Base-by-base conservation (phyloP, 1,140 invertebrate species). In the Formica selysi region DNA sequence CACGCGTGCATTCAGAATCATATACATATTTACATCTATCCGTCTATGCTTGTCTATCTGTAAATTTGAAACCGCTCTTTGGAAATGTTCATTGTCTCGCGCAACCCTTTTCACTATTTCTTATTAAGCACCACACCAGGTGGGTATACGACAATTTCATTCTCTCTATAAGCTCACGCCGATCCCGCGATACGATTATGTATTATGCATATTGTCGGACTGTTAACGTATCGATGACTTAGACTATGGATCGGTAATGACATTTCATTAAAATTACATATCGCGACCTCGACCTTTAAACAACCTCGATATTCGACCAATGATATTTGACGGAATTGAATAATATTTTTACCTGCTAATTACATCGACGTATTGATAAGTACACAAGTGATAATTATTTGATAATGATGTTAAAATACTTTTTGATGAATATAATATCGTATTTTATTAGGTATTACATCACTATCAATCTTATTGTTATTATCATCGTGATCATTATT, bases 261-360 rank as follows among this genome's bases (percentile, higher is more conserved):
- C 54, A 73, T 81, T 81, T 73, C 19, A 38, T 80, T 57, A 68
- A 68, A 68, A 13, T 80, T 80, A 57, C 32, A 73, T 36, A 73
- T 71, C 5, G 54, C 26, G 67, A 29, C 79, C 67, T 81, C 79
- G 67, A 73, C 54, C 38, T 61, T 81, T 44, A 29, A 57, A 73
- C 64, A 38, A 26, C 36, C 54, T n/a, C 22, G 13, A 32, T 48
- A 44, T 11, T 44, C 10, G 26, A 29, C 26, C 44, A 48, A 48
- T 48, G 6, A 6, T 8, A 73, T 44, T 41, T 22, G 36, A 80
- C 44, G 32, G 3, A n/a, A 51, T 48, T 22, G 26, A n/a, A n/a
- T 62, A 19, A 64, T 62, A n/a, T 13, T 16, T 29, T 57, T 80
- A 57, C 3, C 22, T 32, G 36, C 11, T 59, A 71, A 44, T 71